phyloP scores from a whole-genome alignment of 2,113 vertebrate genomes.

The Onychorhynchus coronatus region DNA sequence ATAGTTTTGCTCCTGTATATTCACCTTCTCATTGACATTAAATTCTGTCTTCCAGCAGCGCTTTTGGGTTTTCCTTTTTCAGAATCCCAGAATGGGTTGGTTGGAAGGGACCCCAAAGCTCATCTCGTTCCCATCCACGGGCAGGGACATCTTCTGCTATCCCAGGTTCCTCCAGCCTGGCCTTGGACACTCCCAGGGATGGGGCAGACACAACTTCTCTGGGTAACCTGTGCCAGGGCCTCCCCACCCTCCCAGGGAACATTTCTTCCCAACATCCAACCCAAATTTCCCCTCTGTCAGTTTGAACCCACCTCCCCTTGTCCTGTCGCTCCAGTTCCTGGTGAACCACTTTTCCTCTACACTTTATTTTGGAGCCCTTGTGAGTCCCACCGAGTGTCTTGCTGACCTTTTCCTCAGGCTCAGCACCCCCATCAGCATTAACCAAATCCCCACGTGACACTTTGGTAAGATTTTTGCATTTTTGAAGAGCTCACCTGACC shows the following conservation, averaged over 20 bases:
- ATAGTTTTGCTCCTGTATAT: background rate
- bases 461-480: accelerated
- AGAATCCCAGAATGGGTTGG: background rate
- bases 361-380: background rate
- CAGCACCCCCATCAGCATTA: accelerated
- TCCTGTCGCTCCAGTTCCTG: background rate
- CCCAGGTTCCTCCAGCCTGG: background rate
- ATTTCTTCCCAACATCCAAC: background rate
- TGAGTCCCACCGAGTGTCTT: background rate
- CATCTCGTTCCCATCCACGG: background rate
- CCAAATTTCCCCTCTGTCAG: no score
- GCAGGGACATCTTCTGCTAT: accelerated
- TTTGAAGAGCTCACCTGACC: background rate
- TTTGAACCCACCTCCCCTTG: background rate
- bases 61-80: background rate
- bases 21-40: constrained; percentile 28
- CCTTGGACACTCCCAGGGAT: background rate
- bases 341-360: background rate
- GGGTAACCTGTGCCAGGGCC: background rate
- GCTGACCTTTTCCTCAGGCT: background rate
- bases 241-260: background rate
- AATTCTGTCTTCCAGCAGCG: constrained; percentile 19
- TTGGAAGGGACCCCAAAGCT: background rate
- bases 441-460: no score
- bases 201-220: background rate